A percentile compares a stretch with the other conserved stretches of the same genome.
Conservation (phyloP, 2,113 vertebrate species). For the Hiodon alosoides region DNA sequence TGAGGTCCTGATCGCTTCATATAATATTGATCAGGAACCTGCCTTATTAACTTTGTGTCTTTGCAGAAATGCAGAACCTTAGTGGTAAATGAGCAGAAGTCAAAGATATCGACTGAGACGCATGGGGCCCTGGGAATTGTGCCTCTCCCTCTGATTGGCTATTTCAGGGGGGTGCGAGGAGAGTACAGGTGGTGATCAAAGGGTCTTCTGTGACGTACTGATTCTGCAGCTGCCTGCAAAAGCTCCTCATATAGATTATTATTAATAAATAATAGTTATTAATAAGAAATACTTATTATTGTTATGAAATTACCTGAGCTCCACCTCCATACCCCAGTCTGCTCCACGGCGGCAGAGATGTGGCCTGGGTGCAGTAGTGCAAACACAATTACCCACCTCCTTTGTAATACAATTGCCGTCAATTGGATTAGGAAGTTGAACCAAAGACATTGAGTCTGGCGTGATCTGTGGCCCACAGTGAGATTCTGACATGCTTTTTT, state of each 20-base stretch:
- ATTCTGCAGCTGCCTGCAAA: too few species aligned
- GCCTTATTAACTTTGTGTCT: slow-evolving; percentile 57
- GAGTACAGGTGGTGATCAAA: neutral
- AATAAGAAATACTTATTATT: too few species aligned
- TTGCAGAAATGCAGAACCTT: slow-evolving; percentile 54
- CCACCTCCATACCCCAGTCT: slow-evolving; percentile 41
- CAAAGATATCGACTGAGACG: slow-evolving; percentile 21
- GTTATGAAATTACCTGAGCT: slow-evolving; percentile 27
- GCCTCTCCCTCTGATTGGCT: slow-evolving; percentile 29
- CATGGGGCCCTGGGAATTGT: slow-evolving; percentile 10
- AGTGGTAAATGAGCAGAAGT: slow-evolving; percentile 18
- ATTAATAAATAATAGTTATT: too few species aligned
- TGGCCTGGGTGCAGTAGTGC: slow-evolving; percentile 54
- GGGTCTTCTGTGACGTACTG: too few species aligned
- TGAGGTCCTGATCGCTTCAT: slow-evolving; percentile 54
- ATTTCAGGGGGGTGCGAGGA: slow-evolving; percentile 1
- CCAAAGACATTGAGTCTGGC: neutral
- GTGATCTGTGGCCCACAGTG: neutral
- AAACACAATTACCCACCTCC: slow-evolving; percentile 53
- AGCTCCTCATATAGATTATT: too few species aligned
- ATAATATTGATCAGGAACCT: slow-evolving; percentile 49
- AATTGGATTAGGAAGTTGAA: slow-evolving; percentile 36
- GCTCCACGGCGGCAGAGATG: slow-evolving; percentile 34
- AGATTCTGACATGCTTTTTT: neutral
- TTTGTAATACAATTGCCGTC: slow-evolving; percentile 49